Evolutionary conservation across 2,888 invertebrate species (phyloP).

Genomic region (Linyphia triangularis): DNA sequence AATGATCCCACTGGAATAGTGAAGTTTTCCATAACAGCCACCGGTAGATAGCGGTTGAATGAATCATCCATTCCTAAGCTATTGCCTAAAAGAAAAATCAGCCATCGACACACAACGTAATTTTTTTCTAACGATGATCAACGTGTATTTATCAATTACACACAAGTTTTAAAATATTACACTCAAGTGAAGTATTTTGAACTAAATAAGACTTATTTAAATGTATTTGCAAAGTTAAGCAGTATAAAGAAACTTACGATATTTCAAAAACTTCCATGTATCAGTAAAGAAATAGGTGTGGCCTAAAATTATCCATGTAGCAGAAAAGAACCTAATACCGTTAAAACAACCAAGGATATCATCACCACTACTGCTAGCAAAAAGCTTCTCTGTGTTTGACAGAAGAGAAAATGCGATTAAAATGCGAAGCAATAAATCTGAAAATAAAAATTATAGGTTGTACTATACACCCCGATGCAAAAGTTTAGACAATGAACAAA

Average conservation of each 20-base stretch:
- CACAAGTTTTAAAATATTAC: too few relatives aligned
- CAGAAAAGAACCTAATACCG: constrained; percentile 78
- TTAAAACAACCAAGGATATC: constrained; percentile 77
- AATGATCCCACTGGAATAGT: constrained; percentile 81
- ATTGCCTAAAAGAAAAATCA: constrained; percentile 32
- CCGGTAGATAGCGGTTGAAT: constrained; percentile 41
- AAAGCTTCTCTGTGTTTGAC: constrained; percentile 77
- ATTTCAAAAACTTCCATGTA: constrained; percentile 79
- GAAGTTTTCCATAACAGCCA: constrained; percentile 79
- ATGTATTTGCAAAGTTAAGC: background rate
- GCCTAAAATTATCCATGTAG: constrained; percentile 79
- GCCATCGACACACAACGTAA: too few relatives aligned
- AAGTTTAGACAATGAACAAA: too few relatives aligned
- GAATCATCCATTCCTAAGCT: constrained; percentile 18
- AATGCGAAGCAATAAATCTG: constrained; percentile 8
- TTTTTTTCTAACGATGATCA: too few relatives aligned
- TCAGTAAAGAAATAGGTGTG: constrained; percentile 80
- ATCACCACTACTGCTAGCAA: constrained; percentile 64
- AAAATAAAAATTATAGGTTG: background rate
- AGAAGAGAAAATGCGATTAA: constrained; percentile 78
- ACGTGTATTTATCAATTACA: too few relatives aligned
- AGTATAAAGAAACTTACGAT: constrained; percentile 78
- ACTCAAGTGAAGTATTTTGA: too few relatives aligned
- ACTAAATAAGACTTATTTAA: background rate
- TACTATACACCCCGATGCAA: too few relatives aligned